Base-by-base conservation (phyloP, 2,888 invertebrate genomes). In the Lepeophtheirus nordmannii region DNA sequence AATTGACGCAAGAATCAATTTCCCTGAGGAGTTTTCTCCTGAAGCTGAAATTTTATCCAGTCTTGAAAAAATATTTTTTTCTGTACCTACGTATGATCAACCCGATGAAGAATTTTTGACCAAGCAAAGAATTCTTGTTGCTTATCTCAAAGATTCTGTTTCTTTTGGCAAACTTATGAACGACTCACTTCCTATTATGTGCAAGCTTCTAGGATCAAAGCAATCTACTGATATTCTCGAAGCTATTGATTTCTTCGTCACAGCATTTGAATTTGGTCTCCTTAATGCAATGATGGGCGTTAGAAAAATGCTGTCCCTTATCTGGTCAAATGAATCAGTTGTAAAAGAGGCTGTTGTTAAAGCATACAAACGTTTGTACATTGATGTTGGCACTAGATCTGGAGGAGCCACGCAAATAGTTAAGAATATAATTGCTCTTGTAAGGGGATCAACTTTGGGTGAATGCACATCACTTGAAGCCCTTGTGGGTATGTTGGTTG, bases 241-340 rank as follows among this genome's bases (percentile, higher is more conserved):
- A 74, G 87, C 93, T 0, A 86, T 94, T 37, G 85, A 88, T 68
- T 89, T 93, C 74, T 86, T 94, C 71, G 86, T 87, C 0, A 82
- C 85, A 0, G 70, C 0, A n/a, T 65, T 65, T 58, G 65, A 65
- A 39, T 65, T 65, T 37, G 65, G 65, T 65, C 82, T 89, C n/a
- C 82, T 83, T 68, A 83, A 83, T 63, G 84, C 85, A 3, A 81
- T 83, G 70, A 72, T 77, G 41, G 89, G 88, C 1, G 82, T 90
- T 68, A 80, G 82, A 67, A 82, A 82, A 71, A 88, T 91, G 86
- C 75, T 90, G 70, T 78, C 82, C 65, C 79, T 90, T 60, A 85
- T 90, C 67, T 86, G 86, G 82, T 84, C 85, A 12, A 83, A 83
- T n/a, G 90, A 90, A 75, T 81, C 83, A 72, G 81, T 81, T 69